Conservation (phyloP, 2,888 invertebrate genomes). For the Limulus polyphemus region DNA sequence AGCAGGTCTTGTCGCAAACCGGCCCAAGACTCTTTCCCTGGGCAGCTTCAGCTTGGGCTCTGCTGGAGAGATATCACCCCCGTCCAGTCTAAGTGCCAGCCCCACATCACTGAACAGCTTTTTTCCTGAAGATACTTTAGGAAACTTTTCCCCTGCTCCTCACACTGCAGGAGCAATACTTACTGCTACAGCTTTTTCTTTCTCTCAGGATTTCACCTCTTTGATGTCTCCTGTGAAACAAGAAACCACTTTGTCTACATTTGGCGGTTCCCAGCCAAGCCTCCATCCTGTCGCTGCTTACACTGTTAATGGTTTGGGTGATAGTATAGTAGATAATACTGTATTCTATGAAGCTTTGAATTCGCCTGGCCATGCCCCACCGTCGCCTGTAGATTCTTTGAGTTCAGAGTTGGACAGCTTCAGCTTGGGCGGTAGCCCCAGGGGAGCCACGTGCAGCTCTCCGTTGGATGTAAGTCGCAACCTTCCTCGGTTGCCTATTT, state of each 20-base stretch:
- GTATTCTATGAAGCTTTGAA: too few relatives aligned
- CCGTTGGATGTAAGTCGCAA: conserved; percentile 13
- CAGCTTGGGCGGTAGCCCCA: conserved; percentile 3
- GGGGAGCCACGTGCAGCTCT: neutral
- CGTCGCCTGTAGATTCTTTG: conserved; percentile 11
- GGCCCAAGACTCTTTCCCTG: conserved; percentile 32
- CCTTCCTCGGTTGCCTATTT: conserved; percentile 16
- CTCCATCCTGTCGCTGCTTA: neutral
- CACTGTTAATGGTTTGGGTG: too few relatives aligned
- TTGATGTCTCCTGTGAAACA: conserved; percentile 2
- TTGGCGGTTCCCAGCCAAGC: conserved; percentile 12
- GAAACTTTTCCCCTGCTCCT: conserved; percentile 9
- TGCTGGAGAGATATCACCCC: conserved; percentile 17
- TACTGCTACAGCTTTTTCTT: conserved; percentile 16
- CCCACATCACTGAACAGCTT: conserved; percentile 10
- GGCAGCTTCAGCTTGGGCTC: conserved; percentile 36
- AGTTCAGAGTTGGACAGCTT: conserved; percentile 14
- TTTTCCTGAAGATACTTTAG: conserved; percentile 24
- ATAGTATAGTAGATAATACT: too few relatives aligned
- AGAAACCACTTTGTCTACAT: neutral
- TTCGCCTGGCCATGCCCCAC: neutral
- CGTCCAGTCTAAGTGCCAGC: conserved; percentile 11
- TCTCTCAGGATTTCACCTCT: conserved; percentile 23
- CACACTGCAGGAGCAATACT: conserved; percentile 2
- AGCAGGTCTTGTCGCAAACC: conserved; percentile 25